Evolutionary conservation across 2,113 vertebrate genomes (phyloP).

Genomic region (Pluvialis apricaria): DNA sequence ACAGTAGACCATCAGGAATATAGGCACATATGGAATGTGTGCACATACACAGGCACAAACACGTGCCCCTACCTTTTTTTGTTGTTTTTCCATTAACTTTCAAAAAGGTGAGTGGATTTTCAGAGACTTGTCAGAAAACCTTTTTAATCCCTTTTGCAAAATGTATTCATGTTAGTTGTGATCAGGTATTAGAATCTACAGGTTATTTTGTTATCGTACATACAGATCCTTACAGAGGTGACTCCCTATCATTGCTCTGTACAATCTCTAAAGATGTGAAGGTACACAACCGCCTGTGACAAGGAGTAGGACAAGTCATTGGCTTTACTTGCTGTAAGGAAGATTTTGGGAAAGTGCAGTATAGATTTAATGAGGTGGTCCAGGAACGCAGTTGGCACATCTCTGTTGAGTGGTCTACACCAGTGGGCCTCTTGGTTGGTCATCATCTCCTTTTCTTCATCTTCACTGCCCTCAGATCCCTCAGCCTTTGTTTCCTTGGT

Average conservation of each 20-base stretch:
- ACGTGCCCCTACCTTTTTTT: not conserved
- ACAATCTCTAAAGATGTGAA: not conserved
- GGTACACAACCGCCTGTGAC: not conserved
- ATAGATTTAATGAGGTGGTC: not conserved
- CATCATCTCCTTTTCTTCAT: not conserved
- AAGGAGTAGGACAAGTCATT: not conserved
- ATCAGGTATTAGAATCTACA: not conserved
- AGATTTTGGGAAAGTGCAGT: not conserved
- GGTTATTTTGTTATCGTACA: not conserved
- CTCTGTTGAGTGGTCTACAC: not conserved
- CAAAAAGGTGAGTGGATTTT: not conserved
- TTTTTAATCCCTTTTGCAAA: not conserved
- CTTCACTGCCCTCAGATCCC: not conserved
- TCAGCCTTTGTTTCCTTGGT: not conserved
- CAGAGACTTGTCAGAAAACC: not conserved
- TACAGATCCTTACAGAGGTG: not conserved
- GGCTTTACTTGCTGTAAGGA: not conserved
- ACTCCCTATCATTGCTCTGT: not conserved
- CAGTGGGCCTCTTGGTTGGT: not conserved
- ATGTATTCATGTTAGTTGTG: not conserved
- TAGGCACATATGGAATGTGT: not conserved
- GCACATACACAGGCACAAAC: not conserved
- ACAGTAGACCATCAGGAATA: not conserved
- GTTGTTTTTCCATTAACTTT: not conserved
- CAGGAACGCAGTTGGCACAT: not conserved